A percentile compares a stretch with the other conserved stretches of the same genome.
phyloP scores from a whole-genome alignment of 2,113 vertebrate species.

The Falcunculus frontatus region DNA sequence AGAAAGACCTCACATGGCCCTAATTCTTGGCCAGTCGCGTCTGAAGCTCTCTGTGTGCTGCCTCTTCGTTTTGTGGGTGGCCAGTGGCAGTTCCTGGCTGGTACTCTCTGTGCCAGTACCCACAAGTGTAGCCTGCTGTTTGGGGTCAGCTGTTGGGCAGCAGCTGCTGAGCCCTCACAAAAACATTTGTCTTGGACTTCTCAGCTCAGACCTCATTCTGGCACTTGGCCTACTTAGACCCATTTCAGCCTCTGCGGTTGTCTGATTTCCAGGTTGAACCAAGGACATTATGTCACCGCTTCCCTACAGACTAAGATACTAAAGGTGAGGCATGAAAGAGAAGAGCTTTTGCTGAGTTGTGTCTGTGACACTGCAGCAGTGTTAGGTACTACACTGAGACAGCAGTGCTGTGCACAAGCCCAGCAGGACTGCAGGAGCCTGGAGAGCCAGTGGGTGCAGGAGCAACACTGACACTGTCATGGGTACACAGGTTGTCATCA shows the following conservation, averaged over 20 bases:
- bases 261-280: neutral
- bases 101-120: neutral
- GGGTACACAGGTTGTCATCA: neutral
- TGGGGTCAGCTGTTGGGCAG: conserved; percentile 1
- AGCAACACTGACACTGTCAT: neutral
- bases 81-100: neutral
- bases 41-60: neutral
- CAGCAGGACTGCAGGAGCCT: neutral
- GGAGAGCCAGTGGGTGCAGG: neutral
- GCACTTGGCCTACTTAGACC: conserved; percentile 6
- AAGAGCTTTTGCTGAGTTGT: neutral
- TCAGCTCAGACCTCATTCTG: conserved; percentile 23
- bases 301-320: neutral
- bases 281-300: neutral
- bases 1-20: neutral
- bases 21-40: neutral
- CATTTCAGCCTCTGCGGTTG: neutral
- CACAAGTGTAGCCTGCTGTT: neutral
- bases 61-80: neutral
- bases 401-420: neutral
- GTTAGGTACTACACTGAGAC: fast-evolving
- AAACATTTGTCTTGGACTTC: conserved; percentile 53
- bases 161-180: neutral
- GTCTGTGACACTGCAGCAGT: neutral
- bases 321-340: neutral